These are phyloP conservation scores for Calidris pygmaea DNA, from an alignment of 2,113 vertebrate genomes.

Conservation along the genomic window DNA sequence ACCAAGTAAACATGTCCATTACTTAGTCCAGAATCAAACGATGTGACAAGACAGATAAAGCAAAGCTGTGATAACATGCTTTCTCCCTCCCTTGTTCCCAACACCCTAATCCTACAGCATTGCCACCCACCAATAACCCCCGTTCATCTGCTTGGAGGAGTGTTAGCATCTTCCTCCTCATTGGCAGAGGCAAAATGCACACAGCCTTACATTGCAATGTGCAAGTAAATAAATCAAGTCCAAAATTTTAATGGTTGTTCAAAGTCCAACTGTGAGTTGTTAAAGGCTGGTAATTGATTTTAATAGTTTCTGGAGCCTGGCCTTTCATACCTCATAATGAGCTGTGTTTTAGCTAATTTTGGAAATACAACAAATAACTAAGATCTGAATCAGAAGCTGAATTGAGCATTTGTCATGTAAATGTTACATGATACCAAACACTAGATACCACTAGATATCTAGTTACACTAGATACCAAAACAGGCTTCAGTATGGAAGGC, in stretches of 20 bases:
- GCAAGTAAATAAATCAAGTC: neutral
- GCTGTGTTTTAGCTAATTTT: neutral
- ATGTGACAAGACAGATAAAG: neutral
- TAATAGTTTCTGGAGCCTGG: neutral
- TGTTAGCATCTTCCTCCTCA: neutral
- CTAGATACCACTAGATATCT: neutral
- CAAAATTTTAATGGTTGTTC: neutral
- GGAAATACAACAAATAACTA: neutral
- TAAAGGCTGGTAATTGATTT: neutral
- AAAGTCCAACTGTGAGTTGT: neutral
- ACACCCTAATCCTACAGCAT: neutral
- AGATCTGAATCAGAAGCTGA: neutral
- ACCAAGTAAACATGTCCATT: neutral
- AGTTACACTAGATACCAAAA: neutral
- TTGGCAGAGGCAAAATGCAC: neutral
- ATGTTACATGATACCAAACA: neutral
- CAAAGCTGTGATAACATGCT: neutral
- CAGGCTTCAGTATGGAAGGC: neutral
- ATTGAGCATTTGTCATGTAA: neutral
- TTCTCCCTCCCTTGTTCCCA: neutral
- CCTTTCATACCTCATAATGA: neutral
- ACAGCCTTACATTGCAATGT: neutral
- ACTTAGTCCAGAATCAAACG: neutral
- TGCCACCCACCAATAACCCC: accelerated
- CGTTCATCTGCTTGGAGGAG: neutral